Evolutionary conservation across 2,113 vertebrate species (phyloP), one percentile per base, ranked within the genome.

Genomic region (Seriola rivoliana): DNA sequence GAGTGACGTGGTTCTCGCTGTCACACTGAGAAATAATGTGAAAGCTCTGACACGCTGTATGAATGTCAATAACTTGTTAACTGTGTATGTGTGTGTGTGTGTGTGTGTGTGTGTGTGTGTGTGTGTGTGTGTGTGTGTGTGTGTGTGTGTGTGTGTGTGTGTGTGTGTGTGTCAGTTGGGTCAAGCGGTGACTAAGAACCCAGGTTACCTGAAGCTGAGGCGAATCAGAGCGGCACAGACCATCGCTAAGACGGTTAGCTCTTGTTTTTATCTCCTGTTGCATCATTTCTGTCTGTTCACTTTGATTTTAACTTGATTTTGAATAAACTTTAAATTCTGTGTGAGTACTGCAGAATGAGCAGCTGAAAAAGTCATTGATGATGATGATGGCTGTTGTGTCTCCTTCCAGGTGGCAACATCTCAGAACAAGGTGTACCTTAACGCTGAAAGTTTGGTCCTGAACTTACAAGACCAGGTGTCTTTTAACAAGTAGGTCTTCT

Each of bases 381-480:
- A 55, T 63, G 58, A 25, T 66, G 23, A 46, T 38, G 17, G 6
- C 23, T 14, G 1, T 7, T 25, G 12, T 50, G 38, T 80, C 29
- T 81, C 8, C 32, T 86, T 90, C 1, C 91, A 98, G 97, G 96
- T 99, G 23, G 95, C 97, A 32, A 74, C 93, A 0, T 98, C 97
- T 8, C 97, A 99, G 93, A 99, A 99, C 92, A 97, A 95, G 5
- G 96, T 99, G 52, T 99, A 97, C 92, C 97, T 99, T 77, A 96
- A 95, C 3, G 96, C 98, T 19, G 97, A 98, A 88, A 97, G 96
- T 94, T 94, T 98, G 55, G 96, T 98, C 62, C 93, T 99, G 82
- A 98, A 99, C 90, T 95, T 99, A 5, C 97, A 99, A 88, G 97
- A 97, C 25, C 94, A 95, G 48, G 88, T 89, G 25, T 96, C 96